These are phyloP conservation scores for Drosophila anceps DNA, from an alignment of 2,888 invertebrate species.

Conservation along the genomic window DNA sequence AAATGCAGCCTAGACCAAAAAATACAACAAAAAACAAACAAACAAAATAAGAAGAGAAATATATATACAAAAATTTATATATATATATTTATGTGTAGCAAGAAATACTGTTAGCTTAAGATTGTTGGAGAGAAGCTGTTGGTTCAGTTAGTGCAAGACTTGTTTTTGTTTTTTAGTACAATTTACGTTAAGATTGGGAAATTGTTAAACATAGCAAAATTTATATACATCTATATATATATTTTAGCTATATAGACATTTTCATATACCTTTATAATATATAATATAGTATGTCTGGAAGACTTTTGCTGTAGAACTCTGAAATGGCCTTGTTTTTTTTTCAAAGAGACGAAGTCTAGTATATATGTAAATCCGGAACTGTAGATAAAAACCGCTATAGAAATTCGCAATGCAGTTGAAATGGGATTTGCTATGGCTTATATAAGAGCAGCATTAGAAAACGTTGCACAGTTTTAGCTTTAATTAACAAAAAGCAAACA, in stretches of 20 bases:
- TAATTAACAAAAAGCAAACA: conserved; percentile 1
- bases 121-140: conserved; percentile 37
- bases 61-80: background rate
- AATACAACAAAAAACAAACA: conserved; percentile 15
- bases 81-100: background rate
- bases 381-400: background rate
- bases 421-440: conserved; percentile 29
- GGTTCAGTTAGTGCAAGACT: conserved; percentile 49
- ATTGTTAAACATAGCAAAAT: conserved; percentile 35
- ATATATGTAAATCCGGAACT: conserved; percentile 7
- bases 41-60: background rate
- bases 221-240: background rate
- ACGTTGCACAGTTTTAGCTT: conserved; percentile 8
- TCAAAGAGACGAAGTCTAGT: conserved; percentile 5
- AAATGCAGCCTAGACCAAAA: conserved; percentile 78
- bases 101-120: conserved; percentile 32
- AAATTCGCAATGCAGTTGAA: conserved; percentile 8
- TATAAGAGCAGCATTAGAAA: conserved; percentile 19
- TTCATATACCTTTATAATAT: conserved; percentile 14
- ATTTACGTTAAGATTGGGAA: conserved; percentile 41
- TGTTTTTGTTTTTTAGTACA: conserved; percentile 54
- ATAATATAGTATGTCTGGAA: conserved; percentile 21
- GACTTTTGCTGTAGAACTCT: conserved; percentile 31
- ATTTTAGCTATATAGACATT: conserved; percentile 8
- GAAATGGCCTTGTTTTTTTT: conserved; percentile 32